Evolutionary conservation across 1,140 invertebrate species (phyloP).

Genomic region (Pseudachorutes palmiensis): DNA sequence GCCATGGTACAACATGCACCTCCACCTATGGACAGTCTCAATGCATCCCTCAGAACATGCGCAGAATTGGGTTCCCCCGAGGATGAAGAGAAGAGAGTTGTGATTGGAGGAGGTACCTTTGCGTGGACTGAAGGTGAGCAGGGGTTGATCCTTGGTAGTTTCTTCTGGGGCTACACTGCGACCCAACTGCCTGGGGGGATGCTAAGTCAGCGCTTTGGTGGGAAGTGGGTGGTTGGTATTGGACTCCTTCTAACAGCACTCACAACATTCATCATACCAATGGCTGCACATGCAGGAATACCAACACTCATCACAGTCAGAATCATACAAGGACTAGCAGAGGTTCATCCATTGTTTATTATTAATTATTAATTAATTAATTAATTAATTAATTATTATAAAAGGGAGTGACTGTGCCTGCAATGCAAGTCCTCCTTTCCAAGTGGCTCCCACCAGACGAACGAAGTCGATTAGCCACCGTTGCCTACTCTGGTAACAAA

Average conservation of each 20-base stretch:
- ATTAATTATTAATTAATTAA: too few species aligned
- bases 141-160: slow-evolving; percentile 58
- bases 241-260: slow-evolving; percentile 63
- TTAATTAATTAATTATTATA: background rate
- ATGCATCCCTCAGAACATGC: slow-evolving; percentile 1
- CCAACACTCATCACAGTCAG: slow-evolving; percentile 53
- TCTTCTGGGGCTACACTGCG: slow-evolving; percentile 50
- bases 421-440: slow-evolving; percentile 3
- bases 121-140: slow-evolving; percentile 66
- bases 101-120: slow-evolving; percentile 55
- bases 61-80: background rate
- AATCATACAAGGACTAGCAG: slow-evolving; percentile 70
- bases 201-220: slow-evolving; percentile 70
- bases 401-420: slow-evolving; percentile 1
- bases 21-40: background rate
- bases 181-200: slow-evolving; percentile 58
- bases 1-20: slow-evolving; percentile 9
- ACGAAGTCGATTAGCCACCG: slow-evolving; percentile 7
- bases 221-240: slow-evolving; percentile 49
- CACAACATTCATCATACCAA: slow-evolving; percentile 60
- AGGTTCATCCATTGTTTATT: slow-evolving; percentile 39
- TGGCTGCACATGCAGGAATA: slow-evolving; percentile 54
- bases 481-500: slow-evolving; percentile 6
- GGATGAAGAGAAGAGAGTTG: background rate
- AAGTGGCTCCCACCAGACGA: slow-evolving; percentile 13